phyloP scores from a whole-genome alignment of 2,888 invertebrate genomes.

The Camptogramma bilineatum region DNA sequence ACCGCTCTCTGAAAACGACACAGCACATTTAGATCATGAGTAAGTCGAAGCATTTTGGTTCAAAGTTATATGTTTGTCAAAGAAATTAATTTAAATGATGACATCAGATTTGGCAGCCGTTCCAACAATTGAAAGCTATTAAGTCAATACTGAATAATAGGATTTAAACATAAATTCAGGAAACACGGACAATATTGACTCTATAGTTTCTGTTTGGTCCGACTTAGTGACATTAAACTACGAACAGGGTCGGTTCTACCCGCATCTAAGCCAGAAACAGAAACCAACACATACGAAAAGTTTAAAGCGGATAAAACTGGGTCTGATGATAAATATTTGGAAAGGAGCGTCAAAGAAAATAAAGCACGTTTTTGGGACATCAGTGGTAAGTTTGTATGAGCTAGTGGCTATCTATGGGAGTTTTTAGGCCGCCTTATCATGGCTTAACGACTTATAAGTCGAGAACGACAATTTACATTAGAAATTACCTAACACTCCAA shows the following conservation, averaged over 20 bases:
- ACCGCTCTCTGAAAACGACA: no score
- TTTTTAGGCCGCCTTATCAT: no score
- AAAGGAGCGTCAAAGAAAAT: constrained; percentile 17
- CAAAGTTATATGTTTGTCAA: no score
- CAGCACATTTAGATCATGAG: no score
- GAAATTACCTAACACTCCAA: constrained; percentile 4
- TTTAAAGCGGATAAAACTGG: constrained; percentile 37
- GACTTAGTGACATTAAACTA: constrained; percentile 67
- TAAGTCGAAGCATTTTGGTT: no score
- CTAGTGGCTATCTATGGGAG: no score
- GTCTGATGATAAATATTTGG: constrained; percentile 30
- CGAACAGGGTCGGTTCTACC: constrained; percentile 64
- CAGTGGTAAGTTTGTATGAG: background rate
- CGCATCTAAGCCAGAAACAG: constrained; percentile 68
- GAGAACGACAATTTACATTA: background rate
- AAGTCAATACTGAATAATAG: background rate
- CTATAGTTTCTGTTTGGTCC: constrained; percentile 63
- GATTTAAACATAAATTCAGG: background rate
- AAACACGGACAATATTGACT: constrained; percentile 49
- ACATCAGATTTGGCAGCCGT: no score
- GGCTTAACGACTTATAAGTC: background rate
- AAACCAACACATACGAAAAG: constrained; percentile 56
- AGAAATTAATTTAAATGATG: no score
- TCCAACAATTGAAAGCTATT: background rate
- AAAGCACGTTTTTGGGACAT: constrained; percentile 5